Percentiles rank a stretch among this genome's conserved stretches.
phyloP scores from a whole-genome alignment of 2,113 vertebrate species.

The Dicentrarchus labrax region DNA sequence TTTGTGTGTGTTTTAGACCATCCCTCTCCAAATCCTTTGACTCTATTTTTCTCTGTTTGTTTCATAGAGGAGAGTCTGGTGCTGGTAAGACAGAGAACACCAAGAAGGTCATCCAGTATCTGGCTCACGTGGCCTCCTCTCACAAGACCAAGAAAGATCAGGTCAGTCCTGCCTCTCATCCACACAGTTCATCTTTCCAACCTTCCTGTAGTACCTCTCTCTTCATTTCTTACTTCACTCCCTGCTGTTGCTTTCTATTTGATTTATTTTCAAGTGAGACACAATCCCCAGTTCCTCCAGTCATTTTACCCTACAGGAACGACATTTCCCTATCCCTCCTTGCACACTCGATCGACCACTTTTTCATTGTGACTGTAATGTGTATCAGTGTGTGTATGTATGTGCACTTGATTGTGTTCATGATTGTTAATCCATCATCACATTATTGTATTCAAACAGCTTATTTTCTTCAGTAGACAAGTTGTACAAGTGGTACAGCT shows the following conservation, averaged over 20 bases:
- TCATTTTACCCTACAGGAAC: constrained; percentile 20
- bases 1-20: not conserved
- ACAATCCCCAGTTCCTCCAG: not conserved
- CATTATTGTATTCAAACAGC: constrained; percentile 13
- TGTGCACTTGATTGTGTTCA: not conserved
- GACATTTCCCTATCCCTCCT: constrained; percentile 1
- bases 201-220: not conserved
- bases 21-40: not conserved
- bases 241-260: not conserved
- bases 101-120: constrained; percentile 99
- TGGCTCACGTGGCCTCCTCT: constrained; percentile 97
- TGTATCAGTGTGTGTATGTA: not conserved
- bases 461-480: constrained; percentile 34
- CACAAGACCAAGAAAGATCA: constrained; percentile 99
- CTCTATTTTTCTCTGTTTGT: not conserved
- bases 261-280: not conserved
- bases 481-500: not conserved
- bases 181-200: not conserved
- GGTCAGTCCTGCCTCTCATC: constrained; percentile 81
- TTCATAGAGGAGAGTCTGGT: constrained; percentile 93
- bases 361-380: constrained; percentile 11
- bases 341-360: not conserved
- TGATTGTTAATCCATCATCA: constrained; percentile 29
- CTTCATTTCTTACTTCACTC: constrained; percentile 12
- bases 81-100: constrained; percentile 99